Base-by-base conservation (phyloP, 2,797 vertebrate species). In the Hyperoplus immaculatus region DNA sequence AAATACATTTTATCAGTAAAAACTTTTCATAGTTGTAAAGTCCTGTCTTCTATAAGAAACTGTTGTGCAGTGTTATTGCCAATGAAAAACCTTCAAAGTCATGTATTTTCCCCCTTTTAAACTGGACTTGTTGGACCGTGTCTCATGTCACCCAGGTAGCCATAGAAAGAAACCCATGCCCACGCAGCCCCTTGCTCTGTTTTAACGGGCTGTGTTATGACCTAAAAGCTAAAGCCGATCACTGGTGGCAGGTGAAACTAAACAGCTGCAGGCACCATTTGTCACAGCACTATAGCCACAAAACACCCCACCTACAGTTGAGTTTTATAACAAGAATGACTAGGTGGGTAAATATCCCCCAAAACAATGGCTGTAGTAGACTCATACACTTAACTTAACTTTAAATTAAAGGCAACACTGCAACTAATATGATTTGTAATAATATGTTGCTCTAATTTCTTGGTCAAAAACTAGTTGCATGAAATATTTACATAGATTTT, bases 181-280 rank as follows among this genome's bases (percentile, higher is more conserved):
- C 12, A 10, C 2, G 0, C 10, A 42, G 12, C 15, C 21, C 21
- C 21, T 14, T 38, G 21, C 15, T 67, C 38, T 61, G 58, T 62
- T 43, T 47, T 21, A 75, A n/a, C 57, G 6, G 57, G 14, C 43
- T 42, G 43, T 42, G 18, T 76, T 38, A 43, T n/a, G 6, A n/a
- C 14, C 50, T 3, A 55, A 54, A 4, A 1, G 38, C 29, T 39
- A 6, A 18, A 53, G 54, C n/a, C 49, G 10, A 38, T 62, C 42
- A 14, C 42, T 54, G 39, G 9, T 43, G 45, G 11, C 49, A 54
- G 36, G 38, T 67, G 15, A 15, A 68, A 61, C 38, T 5, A 61
- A 41, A 42, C 10, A 4, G 18, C 46, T 14, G n/a, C 16, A 7
- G 15, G 50, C 16, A 6, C 50, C 21, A 18, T n/a, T 8, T n/a